Evolutionary conservation across 35 echinoderm and acorn worm species (phyloP), one percentile per base, ranked within the genome.

Genomic region (Heliocidaris erythrogramma): DNA sequence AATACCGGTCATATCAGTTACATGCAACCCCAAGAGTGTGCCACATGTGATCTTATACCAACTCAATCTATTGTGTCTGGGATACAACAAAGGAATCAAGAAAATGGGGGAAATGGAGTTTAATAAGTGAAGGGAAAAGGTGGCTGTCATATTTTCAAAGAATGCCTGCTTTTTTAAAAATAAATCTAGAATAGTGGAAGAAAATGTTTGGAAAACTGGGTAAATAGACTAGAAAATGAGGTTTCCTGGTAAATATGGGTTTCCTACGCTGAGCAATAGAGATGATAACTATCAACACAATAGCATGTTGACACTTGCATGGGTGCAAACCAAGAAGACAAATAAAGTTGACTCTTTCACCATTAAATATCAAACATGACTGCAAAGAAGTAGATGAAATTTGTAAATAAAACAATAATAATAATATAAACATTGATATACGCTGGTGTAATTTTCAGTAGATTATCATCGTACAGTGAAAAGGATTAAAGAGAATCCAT

Each of bases 51-150:
- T 78, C 65, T 27, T 18, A 78, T 78, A 78, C 65, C 65, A 78
- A n/a, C 65, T 78, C 65, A 78, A 78, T 78, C 65, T 78, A 78
- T 78, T 78, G 65, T 78, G 65, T 78, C 65, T 78, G 65, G 65
- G 21, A 24, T 78, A 27, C 27, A 78, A 78, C 65, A 78, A 78
- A 78, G 21, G 65, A 24, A n/a, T 5, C 65, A n/a, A 78, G 65
- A 78, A 78, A 78, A 5, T 78, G 65, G 65, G 27, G 27, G 5
- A 71, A 71, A 71, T 78, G 27, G 65, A 78, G 18, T 78, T 21
- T n/a, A n/a, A n/a, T n/a, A 78, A 78, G 65, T 27, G 27, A 21
- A 18, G 21, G 65, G 65, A 78, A 24, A 78, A 78, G 65, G 65
- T 21, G 17, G 17, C 21, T 56, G 14, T 56, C 11, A 56, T 56